Conservation (phyloP, 2,888 invertebrate genomes). For the Troides aeacus region DNA sequence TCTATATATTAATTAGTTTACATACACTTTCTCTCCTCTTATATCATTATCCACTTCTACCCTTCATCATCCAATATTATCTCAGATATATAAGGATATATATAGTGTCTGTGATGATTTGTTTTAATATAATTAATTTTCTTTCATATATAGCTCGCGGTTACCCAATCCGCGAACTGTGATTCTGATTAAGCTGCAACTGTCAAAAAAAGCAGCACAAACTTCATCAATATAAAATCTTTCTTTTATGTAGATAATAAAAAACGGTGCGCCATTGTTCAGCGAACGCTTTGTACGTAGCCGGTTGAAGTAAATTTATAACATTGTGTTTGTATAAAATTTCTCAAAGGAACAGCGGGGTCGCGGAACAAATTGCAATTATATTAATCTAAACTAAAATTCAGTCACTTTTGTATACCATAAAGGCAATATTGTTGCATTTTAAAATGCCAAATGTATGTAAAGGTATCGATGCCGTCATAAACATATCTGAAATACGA, state of each 20-base stretch:
- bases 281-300: conserved; percentile 18
- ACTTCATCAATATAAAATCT: too few species aligned
- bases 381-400: conserved; percentile 22
- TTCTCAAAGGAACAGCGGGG: conserved; percentile 32
- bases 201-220: too few species aligned
- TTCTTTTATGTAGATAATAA: conserved; percentile 33
- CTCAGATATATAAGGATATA: too few species aligned
- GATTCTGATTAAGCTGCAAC: too few species aligned
- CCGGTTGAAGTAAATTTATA: conserved; percentile 28
- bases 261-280: conserved; percentile 30
- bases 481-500: neutral
- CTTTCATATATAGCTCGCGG: too few species aligned
- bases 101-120: too few species aligned
- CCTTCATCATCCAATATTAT: too few species aligned
- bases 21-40: too few species aligned
- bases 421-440: conserved; percentile 17
- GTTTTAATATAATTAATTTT: too few species aligned
- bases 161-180: too few species aligned
- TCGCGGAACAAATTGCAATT: conserved; percentile 29
- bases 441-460: neutral
- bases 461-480: neutral
- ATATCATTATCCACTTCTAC: too few species aligned
- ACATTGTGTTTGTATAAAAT: conserved; percentile 31
- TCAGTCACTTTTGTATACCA: conserved; percentile 29
- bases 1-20: too few species aligned